phyloP scores from a whole-genome alignment of 2,113 vertebrate genomes.

The Herpailurus yagouaroundi region DNA sequence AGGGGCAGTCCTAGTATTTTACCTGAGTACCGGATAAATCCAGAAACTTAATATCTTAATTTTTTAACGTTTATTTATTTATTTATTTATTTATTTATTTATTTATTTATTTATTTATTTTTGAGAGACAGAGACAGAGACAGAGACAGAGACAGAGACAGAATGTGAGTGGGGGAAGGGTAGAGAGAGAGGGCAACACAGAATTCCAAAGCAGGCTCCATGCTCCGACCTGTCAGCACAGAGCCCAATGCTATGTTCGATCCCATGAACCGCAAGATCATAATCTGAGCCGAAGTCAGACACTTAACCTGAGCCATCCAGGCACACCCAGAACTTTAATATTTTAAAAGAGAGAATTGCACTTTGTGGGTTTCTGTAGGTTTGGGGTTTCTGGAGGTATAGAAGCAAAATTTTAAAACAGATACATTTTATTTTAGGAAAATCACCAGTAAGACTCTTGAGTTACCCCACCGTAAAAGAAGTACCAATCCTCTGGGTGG shows the following conservation, averaged over 20 bases:
- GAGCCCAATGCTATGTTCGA: too few relatives aligned
- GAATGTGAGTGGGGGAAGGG: too few relatives aligned
- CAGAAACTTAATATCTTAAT: conserved; percentile 7
- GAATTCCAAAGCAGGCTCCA: too few relatives aligned
- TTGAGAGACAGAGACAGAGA: too few relatives aligned
- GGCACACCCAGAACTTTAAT: neutral
- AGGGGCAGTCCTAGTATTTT: neutral
- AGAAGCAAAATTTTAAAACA: neutral
- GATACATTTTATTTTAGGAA: conserved; percentile 25
- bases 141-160: too few relatives aligned
- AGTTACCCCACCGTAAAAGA: neutral
- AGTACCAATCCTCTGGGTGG: neutral
- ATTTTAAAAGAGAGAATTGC: conserved; percentile 15
- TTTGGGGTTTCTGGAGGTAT: neutral
- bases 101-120: too few relatives aligned
- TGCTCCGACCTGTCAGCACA: too few relatives aligned
- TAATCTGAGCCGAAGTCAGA: too few relatives aligned
- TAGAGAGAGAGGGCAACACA: too few relatives aligned
- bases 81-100: too few relatives aligned
- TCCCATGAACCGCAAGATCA: too few relatives aligned
- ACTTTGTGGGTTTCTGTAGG: neutral
- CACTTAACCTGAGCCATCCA: too few relatives aligned
- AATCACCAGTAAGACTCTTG: neutral
- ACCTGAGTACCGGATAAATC: neutral
- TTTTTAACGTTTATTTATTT: neutral